Evolutionary conservation across 2,113 vertebrate species (phyloP).

Genomic region (Daubentonia madagascariensis): DNA sequence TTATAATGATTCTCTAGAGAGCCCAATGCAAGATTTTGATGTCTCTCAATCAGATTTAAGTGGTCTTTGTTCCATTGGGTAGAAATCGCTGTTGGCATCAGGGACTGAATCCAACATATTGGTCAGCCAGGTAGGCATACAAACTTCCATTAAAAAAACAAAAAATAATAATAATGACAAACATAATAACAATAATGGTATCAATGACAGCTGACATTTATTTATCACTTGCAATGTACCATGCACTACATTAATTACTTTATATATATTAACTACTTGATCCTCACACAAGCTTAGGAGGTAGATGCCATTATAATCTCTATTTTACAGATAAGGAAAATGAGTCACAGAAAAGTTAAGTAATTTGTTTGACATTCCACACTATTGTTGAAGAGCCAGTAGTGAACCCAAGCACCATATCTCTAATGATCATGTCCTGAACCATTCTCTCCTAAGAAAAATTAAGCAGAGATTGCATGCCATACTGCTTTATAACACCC

Average conservation of each 20-base stretch:
- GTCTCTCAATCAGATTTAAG: conserved; percentile 20
- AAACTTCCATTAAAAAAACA: neutral
- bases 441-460: neutral
- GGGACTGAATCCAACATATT: neutral
- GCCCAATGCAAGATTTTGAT: neutral
- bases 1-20: neutral
- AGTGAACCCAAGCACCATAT: neutral
- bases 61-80: neutral
- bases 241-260: neutral
- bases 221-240: neutral
- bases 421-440: neutral
- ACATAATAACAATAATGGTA: neutral
- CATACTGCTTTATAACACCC: neutral
- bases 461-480: neutral
- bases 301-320: neutral
- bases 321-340: neutral
- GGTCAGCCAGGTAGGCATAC: neutral
- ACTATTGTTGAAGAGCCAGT: neutral
- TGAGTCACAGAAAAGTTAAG: neutral
- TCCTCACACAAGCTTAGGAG: neutral
- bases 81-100: neutral
- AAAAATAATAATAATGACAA: neutral
- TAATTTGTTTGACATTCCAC: neutral
- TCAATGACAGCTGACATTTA: neutral
- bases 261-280: neutral